phyloP scores from a whole-genome alignment of 2,888 invertebrate species.

The Mycalesis mineus region DNA sequence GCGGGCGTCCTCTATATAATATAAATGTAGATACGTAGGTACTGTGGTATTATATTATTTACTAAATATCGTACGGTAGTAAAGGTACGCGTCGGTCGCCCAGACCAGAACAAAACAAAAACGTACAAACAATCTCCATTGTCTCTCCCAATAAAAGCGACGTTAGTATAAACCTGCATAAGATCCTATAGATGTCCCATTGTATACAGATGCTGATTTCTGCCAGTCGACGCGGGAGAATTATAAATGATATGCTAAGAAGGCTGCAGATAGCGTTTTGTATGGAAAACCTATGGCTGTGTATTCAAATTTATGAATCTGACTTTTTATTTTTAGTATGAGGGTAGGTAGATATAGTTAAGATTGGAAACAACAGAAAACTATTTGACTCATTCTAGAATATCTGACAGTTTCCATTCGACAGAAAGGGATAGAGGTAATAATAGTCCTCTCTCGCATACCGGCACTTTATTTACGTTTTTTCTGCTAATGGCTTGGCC shows the following conservation, averaged over 20 bases:
- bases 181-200: slow-evolving; percentile 41
- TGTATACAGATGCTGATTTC: slow-evolving; percentile 55
- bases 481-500: no score
- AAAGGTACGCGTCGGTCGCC: slow-evolving; percentile 15
- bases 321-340: slow-evolving; percentile 14
- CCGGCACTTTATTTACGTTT: no score
- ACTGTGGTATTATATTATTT: not conserved
- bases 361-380: no score
- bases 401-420: no score
- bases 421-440: no score
- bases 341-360: not conserved
- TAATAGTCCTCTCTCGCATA: no score
- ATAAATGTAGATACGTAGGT: no score
- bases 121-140: slow-evolving; percentile 41
- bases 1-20: no score
- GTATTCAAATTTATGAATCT: slow-evolving; percentile 30
- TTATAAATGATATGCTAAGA: slow-evolving; percentile 62
- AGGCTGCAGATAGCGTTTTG: slow-evolving; percentile 36
- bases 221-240: slow-evolving; percentile 40
- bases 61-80: not conserved
- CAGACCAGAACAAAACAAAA: slow-evolving; percentile 37
- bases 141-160: slow-evolving; percentile 45
- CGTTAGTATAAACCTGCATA: slow-evolving; percentile 36
- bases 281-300: slow-evolving; percentile 37
- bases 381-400: no score